Evolutionary conservation across 2,888 invertebrate species (phyloP).

Genomic region (Limnephilus auricula): DNA sequence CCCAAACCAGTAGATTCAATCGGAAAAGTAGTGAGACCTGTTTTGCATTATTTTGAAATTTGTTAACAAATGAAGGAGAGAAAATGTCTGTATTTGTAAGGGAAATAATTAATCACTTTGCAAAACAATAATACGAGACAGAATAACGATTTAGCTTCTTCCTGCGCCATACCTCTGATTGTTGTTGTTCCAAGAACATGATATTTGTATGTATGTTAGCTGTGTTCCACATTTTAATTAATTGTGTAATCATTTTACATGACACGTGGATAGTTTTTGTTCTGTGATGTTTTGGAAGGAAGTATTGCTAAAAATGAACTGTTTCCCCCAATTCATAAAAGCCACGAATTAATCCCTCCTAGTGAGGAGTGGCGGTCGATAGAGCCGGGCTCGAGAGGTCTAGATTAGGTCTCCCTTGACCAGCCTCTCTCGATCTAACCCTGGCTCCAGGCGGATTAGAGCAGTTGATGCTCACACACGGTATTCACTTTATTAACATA

Average conservation of each 20-base stretch:
- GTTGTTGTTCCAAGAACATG: background rate
- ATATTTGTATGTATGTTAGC: background rate
- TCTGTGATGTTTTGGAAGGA: background rate
- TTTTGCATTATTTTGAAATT: constrained; percentile 2
- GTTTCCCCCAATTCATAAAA: background rate
- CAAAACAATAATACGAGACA: background rate
- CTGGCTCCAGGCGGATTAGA: too few species aligned
- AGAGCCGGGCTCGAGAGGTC: too few species aligned
- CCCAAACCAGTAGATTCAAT: background rate
- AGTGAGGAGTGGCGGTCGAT: too few species aligned
- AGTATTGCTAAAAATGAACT: background rate
- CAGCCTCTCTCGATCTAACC: too few species aligned
- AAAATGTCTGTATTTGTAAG: background rate
- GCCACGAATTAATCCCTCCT: too few species aligned
- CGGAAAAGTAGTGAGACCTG: background rate
- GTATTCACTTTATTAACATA: too few species aligned
- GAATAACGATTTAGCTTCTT: background rate
- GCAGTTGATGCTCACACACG: too few species aligned
- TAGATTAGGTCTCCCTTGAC: too few species aligned
- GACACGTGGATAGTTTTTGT: background rate
- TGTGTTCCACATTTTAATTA: background rate
- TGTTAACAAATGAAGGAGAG: background rate
- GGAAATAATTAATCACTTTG: background rate
- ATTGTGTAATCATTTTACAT: background rate
- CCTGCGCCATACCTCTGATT: background rate